These are phyloP conservation scores for Acanthiza pusilla DNA, from an alignment of 2,797 vertebrate genomes.

Conservation along the genomic window DNA sequence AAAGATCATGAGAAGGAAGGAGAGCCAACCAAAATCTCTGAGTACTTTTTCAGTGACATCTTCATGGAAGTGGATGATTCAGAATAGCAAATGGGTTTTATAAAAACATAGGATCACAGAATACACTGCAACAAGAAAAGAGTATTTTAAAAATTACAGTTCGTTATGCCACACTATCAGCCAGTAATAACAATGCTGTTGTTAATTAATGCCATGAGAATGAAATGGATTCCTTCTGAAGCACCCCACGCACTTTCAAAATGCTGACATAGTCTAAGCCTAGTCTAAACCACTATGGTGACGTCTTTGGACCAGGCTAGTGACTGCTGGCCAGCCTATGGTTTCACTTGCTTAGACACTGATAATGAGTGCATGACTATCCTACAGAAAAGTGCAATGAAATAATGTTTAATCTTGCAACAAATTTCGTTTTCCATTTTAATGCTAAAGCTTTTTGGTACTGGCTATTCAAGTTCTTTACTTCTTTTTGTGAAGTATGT, in stretches of 20 bases:
- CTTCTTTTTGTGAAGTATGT: conserved; percentile 64
- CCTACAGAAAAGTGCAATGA: conserved; percentile 19
- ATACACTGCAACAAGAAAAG: neutral
- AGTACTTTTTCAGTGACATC: conserved; percentile 90
- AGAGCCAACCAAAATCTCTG: conserved; percentile 79
- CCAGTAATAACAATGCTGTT: neutral
- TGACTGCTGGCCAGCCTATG: neutral
- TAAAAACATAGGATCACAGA: neutral
- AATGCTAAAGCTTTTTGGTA: conserved; percentile 5
- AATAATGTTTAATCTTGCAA: neutral
- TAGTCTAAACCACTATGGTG: neutral
- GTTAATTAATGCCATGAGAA: neutral
- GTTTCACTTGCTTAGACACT: neutral
- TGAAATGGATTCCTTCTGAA: neutral
- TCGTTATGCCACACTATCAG: neutral
- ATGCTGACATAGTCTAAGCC: neutral
- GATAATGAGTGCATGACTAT: neutral
- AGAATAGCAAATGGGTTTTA: conserved; percentile 50
- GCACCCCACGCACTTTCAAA: neutral
- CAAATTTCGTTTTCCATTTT: neutral
- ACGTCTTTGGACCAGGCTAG: neutral
- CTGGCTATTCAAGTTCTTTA: conserved; percentile 39
- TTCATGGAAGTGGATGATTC: conserved; percentile 89
- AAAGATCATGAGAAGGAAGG: conserved; percentile 65
- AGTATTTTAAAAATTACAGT: neutral